Conservation (phyloP, 2,113 vertebrate genomes). For the Dicaeum eximium region DNA sequence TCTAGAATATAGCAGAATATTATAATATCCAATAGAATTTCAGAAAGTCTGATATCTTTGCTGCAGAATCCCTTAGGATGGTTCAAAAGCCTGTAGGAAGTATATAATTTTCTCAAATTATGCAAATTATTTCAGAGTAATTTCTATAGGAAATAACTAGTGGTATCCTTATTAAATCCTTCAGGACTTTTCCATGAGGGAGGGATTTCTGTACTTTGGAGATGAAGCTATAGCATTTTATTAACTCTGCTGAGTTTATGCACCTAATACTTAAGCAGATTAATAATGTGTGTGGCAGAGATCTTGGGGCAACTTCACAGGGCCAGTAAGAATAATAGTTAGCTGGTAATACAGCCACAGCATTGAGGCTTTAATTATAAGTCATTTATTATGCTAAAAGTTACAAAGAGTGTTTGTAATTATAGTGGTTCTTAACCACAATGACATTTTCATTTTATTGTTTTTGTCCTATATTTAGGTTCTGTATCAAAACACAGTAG, state of each 20-base stretch:
- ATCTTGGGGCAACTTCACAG: conserved; percentile 31
- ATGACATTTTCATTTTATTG: background rate
- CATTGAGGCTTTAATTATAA: conserved; percentile 23
- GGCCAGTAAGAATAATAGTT: conserved; percentile 34
- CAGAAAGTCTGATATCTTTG: background rate
- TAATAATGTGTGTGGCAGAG: conserved; percentile 49
- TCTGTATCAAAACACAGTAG: background rate
- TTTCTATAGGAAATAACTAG: conserved; percentile 65
- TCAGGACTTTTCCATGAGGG: conserved; percentile 61
- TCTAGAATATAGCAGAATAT: conserved; percentile 15
- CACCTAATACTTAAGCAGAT: conserved; percentile 48
- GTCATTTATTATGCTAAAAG: background rate
- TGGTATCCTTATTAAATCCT: conserved; percentile 64
- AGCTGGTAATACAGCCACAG: background rate
- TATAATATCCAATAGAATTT: conserved; percentile 19
- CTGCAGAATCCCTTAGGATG: conserved; percentile 38
- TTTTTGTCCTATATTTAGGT: background rate
- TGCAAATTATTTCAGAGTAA: conserved; percentile 63
- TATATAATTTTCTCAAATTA: conserved; percentile 53
- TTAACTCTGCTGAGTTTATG: conserved; percentile 44
- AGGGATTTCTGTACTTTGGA: conserved; percentile 48
- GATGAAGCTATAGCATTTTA: conserved; percentile 53
- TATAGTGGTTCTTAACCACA: background rate
- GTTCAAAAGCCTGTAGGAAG: conserved; percentile 41
- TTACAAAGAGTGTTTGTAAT: background rate